Percentiles rank a stretch among this genome's conserved stretches.
Conservation (phyloP, 1,140 invertebrate species). For the Megalopta genalis region DNA sequence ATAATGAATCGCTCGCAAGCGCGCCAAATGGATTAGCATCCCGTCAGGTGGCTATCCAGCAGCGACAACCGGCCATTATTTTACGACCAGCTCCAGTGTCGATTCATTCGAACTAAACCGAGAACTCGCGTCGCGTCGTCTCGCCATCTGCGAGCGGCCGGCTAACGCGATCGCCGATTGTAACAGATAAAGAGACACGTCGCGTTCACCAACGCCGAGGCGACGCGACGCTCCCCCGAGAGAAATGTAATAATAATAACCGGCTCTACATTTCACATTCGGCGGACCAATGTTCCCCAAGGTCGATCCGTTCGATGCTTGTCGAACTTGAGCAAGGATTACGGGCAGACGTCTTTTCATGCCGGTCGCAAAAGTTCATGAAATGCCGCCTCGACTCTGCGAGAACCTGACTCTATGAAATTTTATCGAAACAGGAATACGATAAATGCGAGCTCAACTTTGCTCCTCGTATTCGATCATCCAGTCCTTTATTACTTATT, state of each 20-base stretch:
- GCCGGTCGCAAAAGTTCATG: background rate
- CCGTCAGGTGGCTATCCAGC: background rate
- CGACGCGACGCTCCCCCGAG: background rate
- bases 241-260: background rate
- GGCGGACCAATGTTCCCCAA: constrained; percentile 20
- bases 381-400: background rate
- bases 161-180: constrained; percentile 2
- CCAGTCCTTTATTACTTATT: too few relatives aligned
- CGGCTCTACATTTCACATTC: constrained; percentile 33
- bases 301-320: background rate
- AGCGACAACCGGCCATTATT: constrained; percentile 29
- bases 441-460: too few relatives aligned
- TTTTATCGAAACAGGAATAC: background rate
- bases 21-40: background rate
- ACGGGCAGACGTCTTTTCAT: background rate
- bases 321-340: constrained; percentile 23
- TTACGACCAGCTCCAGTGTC: background rate
- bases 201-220: constrained; percentile 23
- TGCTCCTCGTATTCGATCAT: too few relatives aligned
- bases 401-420: background rate
- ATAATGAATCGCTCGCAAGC: too few relatives aligned
- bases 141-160: background rate
- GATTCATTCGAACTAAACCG: background rate
- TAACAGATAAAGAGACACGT: constrained; percentile 14
- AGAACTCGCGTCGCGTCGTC: background rate